Percentiles rank a stretch among this genome's conserved stretches.
These are phyloP conservation scores for Drosophila stalkeri DNA, from an alignment of 2,888 invertebrate genomes.

Conservation along the genomic window DNA sequence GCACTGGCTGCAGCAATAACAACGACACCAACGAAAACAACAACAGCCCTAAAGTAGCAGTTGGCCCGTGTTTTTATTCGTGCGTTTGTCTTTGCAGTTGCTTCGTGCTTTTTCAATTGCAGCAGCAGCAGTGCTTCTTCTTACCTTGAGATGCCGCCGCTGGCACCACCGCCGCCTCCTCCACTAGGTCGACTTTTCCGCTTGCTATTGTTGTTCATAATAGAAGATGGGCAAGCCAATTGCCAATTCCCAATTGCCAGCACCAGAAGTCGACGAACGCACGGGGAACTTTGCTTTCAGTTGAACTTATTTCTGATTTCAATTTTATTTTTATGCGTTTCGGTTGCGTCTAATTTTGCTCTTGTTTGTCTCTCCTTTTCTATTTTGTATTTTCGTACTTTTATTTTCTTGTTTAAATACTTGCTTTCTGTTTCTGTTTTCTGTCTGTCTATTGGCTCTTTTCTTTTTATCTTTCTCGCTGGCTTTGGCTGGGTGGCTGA, in stretches of 20 bases:
- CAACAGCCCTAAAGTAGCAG: conserved; percentile 22
- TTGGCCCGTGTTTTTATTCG: conserved; percentile 47
- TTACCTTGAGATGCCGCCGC: conserved; percentile 81
- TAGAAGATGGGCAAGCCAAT: conserved; percentile 64
- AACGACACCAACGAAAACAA: conserved; percentile 4
- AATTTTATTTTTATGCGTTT: conserved; percentile 59
- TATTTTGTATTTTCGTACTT: conserved; percentile 20
- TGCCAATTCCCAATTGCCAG: conserved; percentile 68
- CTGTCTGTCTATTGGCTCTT: conserved; percentile 45
- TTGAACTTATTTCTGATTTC: conserved; percentile 60
- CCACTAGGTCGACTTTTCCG: conserved; percentile 92
- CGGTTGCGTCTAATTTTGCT: conserved; percentile 47
- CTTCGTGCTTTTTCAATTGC: conserved; percentile 55
- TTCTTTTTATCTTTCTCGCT: conserved; percentile 42
- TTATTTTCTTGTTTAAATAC: conserved; percentile 39
- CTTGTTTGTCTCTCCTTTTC: conserved; percentile 18
- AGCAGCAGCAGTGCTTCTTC: conserved; percentile 63
- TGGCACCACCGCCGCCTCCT: conserved; percentile 68
- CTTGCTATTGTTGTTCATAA: conserved; percentile 88
- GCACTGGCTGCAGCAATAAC: conserved; percentile 32
- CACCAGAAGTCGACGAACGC: conserved; percentile 65
- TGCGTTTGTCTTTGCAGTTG: conserved; percentile 45
- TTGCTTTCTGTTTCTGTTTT: conserved; percentile 51
- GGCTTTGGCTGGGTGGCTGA: conserved; percentile 55
- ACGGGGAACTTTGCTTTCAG: conserved; percentile 51